phyloP scores from a whole-genome alignment of 2,888 invertebrate genomes.

The Pollenia angustigena region DNA sequence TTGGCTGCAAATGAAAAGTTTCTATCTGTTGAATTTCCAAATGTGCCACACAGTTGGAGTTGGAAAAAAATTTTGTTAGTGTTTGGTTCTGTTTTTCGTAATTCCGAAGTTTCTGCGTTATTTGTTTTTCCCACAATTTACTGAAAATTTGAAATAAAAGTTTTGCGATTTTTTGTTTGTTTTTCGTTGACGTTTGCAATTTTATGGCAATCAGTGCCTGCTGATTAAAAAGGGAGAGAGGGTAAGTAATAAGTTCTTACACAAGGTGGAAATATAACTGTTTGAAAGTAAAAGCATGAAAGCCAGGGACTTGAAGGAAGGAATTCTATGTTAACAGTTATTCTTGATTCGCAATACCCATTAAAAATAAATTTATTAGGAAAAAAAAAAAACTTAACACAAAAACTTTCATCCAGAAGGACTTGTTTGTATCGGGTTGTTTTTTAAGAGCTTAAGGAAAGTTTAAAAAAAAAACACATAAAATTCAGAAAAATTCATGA shows the following conservation, averaged over 20 bases:
- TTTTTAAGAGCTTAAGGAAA: no score
- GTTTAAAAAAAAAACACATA: no score
- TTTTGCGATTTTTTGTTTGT: not conserved
- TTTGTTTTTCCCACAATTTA: conserved; percentile 4
- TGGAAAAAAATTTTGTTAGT: not conserved
- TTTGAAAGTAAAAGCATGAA: not conserved
- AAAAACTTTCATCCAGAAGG: no score
- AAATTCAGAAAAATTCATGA: no score
- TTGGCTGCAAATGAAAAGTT: not conserved
- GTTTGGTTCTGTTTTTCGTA: not conserved
- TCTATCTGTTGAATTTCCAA: not conserved
- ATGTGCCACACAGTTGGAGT: not conserved
- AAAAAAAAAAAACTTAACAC: no score
- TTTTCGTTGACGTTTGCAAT: conserved; percentile 37
- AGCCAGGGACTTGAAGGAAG: conserved; percentile 7
- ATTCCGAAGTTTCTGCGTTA: not conserved
- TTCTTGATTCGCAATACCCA: no score
- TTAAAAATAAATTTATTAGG: no score
- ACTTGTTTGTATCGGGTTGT: no score
- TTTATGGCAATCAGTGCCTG: conserved; percentile 34
- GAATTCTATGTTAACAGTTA: not conserved
- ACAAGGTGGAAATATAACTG: not conserved
- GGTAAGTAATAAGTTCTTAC: not conserved
- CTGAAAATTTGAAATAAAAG: conserved; percentile 26
- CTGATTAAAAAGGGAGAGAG: not conserved